Base-by-base conservation (phyloP, 2,113 vertebrate genomes). In the Haemorhous mexicanus region DNA sequence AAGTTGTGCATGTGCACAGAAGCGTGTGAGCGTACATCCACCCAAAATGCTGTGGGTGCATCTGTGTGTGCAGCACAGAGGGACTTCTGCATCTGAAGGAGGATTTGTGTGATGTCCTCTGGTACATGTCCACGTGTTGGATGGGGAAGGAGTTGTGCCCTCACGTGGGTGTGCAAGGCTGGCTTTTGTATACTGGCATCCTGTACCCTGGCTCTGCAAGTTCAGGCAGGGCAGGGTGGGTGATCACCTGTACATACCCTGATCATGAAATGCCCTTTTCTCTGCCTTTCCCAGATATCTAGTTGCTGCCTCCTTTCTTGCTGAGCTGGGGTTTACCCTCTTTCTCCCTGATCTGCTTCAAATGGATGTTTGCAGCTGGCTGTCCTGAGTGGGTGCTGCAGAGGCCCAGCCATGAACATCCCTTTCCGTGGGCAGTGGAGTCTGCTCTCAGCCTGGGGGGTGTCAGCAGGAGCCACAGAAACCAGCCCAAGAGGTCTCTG, bases 111-210 rank as follows among this genome's bases (percentile, higher is more conserved):
- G 15, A 17, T 64, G 52, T 18, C 61, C 78, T 50, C 22, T 3
- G 1, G 64, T 7, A n/a, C 1, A 0, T 10, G 10, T 27, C 30
- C 58, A 28, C 1, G 0, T 5, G 49, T 4, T 55, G 49, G 33
- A 28, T 30, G 41, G 35, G 35, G 49, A 85, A 41, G 64, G 43
- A 70, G 33, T 2, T 76, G 33, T 37, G 39, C 23, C 41, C 80
- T 50, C 59, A 52, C 16, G 1, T 0, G 3, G 22, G 21, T 35
- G 16, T 53, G 64, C 2, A 1, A 53, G 39, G 72, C 35, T 44
- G 63, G 39, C 16, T 76, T 62, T 56, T n/a, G 7, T 20, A 7
- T 0, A 4, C 35, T 67, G 66, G 52, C 66, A 62, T 35, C 75
- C 79, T 18, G 10, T 20, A 52, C 33, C 41, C 55, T 33, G 23